A percentile compares a stretch with the other conserved stretches of the same genome.
Conservation (phyloP, 2,797 vertebrate species). For the Periophthalmus magnuspinnatus region DNA sequence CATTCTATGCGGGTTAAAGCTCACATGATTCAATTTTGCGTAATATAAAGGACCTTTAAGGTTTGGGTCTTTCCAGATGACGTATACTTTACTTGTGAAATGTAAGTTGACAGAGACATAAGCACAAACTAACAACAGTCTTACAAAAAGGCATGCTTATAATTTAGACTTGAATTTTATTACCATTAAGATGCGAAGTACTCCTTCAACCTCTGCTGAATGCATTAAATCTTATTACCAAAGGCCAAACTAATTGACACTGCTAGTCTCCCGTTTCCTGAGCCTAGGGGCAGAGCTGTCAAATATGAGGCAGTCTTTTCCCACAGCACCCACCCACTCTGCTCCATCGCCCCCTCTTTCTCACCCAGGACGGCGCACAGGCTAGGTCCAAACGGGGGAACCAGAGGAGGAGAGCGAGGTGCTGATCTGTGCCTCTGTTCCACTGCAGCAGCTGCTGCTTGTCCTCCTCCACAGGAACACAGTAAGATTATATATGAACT, state of each 20-base stretch:
- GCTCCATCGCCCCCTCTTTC: background rate
- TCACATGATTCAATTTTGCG: no score
- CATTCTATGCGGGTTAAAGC: no score
- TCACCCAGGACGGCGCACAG: conserved; percentile 4
- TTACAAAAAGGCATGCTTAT: background rate
- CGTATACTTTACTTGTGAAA: no score
- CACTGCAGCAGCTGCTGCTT: conserved; percentile 38
- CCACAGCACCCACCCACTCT: conserved; percentile 5
- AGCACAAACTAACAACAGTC: background rate
- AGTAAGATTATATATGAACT: background rate
- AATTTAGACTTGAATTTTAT: background rate
- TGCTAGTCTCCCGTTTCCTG: background rate
- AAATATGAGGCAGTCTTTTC: conserved; percentile 8
- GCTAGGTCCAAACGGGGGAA: conserved; percentile 39
- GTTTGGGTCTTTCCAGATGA: no score
- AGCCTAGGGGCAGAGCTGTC: background rate
- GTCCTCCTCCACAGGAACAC: conserved; percentile 14
- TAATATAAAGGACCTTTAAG: no score
- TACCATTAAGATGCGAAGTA: background rate
- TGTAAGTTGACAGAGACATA: background rate
- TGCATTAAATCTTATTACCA: conserved; percentile 2
- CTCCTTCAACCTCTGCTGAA: background rate
- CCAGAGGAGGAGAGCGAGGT: conserved; percentile 16
- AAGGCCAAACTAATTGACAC: conserved; percentile 14
- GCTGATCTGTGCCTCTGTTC: conserved; percentile 27